A percentile compares a stretch with the other conserved stretches of the same genome.
Evolutionary conservation across 2,888 invertebrate genomes (phyloP).

Genomic region (Dinocampus coccinellae): DNA sequence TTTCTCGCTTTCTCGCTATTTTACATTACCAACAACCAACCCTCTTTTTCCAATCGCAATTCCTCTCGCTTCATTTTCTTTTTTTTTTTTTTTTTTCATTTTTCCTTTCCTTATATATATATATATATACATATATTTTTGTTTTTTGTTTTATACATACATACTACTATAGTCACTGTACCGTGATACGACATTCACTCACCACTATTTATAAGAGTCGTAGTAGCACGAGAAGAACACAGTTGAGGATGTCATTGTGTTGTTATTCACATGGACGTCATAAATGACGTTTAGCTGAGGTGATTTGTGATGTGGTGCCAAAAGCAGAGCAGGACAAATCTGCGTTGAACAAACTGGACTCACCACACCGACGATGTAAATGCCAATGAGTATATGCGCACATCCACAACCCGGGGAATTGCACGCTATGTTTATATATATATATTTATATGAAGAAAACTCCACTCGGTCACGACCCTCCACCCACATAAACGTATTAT

Average conservation of each 20-base stretch:
- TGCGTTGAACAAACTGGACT: conserved; percentile 17
- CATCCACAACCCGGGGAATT: conserved; percentile 1
- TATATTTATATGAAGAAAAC: background rate
- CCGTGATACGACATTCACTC: conserved; percentile 45
- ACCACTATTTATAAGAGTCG: conserved; percentile 49
- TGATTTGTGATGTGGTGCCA: conserved; percentile 11
- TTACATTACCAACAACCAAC: background rate
- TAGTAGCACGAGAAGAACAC: conserved; percentile 36
- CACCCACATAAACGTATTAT: background rate
- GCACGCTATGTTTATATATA: background rate
- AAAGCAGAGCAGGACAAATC: conserved; percentile 13
- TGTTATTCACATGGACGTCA: background rate
- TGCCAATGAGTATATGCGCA: background rate
- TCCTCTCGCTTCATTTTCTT: conserved; percentile 23
- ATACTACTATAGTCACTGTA: conserved; percentile 1
- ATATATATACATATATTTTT: background rate
- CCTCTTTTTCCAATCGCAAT: conserved; percentile 12
- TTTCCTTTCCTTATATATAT: conserved; percentile 35
- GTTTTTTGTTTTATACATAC: too few relatives aligned
- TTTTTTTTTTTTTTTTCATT: background rate
- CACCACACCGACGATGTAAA: background rate
- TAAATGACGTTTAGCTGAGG: background rate
- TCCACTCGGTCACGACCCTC: background rate
- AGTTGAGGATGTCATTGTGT: conserved; percentile 11
- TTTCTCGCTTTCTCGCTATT: background rate